Base-by-base conservation (phyloP, 2,113 vertebrate genomes). In the Syngnathus typhle region DNA sequence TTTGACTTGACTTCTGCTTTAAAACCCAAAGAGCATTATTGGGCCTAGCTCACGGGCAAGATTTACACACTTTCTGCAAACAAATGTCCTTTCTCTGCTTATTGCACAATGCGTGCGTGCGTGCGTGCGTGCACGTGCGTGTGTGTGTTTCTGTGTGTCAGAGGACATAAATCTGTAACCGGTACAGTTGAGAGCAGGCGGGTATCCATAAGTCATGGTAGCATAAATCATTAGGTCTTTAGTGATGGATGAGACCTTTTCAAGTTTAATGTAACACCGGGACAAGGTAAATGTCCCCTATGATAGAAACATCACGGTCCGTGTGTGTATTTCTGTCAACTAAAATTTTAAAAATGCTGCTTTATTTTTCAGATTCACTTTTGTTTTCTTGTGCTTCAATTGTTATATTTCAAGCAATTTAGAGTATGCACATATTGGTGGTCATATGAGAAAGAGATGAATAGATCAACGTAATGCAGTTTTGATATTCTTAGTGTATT, bases 321-420 rank as follows among this genome's bases (percentile, higher is more conserved):
- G 23, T 54, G 54, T 27, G 54, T 32, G 56, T 18, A 32, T 59
- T 32, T 68, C 65, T 56, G 16, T 65, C 43, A 64, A 18, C 19
- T 18, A 49, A 49, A 49, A 18, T 7, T 7, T 16, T 18, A 19
- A 18, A 19, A 1, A 6, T 18, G 15, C 18, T 49, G 18, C 12
- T 46, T 46, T 46, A 46, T 46, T 1, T 15, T 49, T 19, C 46
- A 47, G 15, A 47, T 47, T 47, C 16, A 18, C 16, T 47, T 47
- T 47, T 47, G 2, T 18, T 19, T 49, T 18, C 46, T 49, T 49
- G 16, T 19, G 16, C 46, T 49, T 18, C 16, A 49, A 49, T 49
- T 18, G 5, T 46, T 46, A 46, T 46, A 15, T 46, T 15, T 46
- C 12, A 6, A 49, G 43, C 46, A 19, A 49, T 18, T 15, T 5